Conservation (phyloP, 2,888 invertebrate genomes). For the Spodoptera exigua region DNA sequence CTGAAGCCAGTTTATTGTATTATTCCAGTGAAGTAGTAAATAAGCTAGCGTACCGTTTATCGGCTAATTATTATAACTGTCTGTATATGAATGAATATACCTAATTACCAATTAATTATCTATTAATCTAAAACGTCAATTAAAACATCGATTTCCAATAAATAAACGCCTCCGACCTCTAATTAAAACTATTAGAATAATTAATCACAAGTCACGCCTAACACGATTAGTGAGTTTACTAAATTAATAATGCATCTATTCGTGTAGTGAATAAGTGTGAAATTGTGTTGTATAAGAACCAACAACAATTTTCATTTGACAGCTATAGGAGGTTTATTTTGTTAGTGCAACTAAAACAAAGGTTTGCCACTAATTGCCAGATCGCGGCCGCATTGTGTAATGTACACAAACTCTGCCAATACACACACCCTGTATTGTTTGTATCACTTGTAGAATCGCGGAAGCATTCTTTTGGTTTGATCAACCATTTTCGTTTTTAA, state of each 20-base stretch:
- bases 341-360: conserved; percentile 53
- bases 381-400: conserved; percentile 25
- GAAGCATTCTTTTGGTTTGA: too few species aligned
- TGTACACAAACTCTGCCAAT: conserved; percentile 25
- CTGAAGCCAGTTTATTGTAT: too few species aligned
- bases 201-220: conserved; percentile 62
- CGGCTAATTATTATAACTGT: too few species aligned
- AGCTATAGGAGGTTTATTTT: conserved; percentile 42
- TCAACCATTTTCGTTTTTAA: too few species aligned
- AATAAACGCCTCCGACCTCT: neutral
- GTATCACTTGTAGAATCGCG: conserved; percentile 9
- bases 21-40: too few species aligned
- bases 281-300: conserved; percentile 24
- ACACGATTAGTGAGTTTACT: conserved; percentile 73
- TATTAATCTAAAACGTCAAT: neutral
- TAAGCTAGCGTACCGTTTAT: too few species aligned
- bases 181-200: conserved; percentile 57
- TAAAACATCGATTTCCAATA: neutral
- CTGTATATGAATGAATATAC: too few species aligned
- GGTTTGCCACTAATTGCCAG: conserved; percentile 54
- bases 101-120: too few species aligned
- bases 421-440: conserved; percentile 10
- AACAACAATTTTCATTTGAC: conserved; percentile 48
- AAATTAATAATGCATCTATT: conserved; percentile 76
- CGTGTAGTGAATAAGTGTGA: conserved; percentile 50